phyloP scores from a whole-genome alignment of 2,113 vertebrate species.

The Thunnus thynnus region DNA sequence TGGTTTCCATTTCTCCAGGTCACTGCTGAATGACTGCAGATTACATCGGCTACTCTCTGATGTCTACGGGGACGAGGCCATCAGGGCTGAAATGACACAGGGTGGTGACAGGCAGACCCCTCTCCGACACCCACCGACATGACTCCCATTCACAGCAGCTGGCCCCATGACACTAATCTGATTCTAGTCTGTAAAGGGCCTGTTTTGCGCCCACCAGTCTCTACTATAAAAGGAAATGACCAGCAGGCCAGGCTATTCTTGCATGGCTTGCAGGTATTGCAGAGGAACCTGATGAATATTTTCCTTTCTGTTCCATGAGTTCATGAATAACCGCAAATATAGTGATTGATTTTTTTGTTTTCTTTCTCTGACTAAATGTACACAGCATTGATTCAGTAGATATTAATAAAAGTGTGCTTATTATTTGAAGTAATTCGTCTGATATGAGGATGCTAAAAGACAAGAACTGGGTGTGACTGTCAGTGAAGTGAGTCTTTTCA shows the following conservation, averaged over 20 bases:
- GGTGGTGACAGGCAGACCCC: slow-evolving; percentile 68
- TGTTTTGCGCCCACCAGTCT: slow-evolving; percentile 44
- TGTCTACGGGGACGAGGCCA: slow-evolving; percentile 71
- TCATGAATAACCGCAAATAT: slow-evolving; percentile 17
- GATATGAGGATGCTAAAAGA: slow-evolving; percentile 39
- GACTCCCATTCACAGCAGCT: slow-evolving; percentile 72
- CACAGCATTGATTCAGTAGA: slow-evolving; percentile 9
- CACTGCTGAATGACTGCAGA: slow-evolving; percentile 75
- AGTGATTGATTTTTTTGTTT: background rate
- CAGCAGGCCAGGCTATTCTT: slow-evolving; percentile 41
- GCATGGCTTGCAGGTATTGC: slow-evolving; percentile 49
- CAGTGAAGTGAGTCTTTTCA: slow-evolving; percentile 12
- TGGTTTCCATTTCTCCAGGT: slow-evolving; percentile 77
- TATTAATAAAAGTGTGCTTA: slow-evolving; percentile 18
- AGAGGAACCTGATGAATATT: slow-evolving; percentile 46
- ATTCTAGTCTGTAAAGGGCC: slow-evolving; percentile 69
- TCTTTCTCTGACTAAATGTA: slow-evolving; percentile 1
- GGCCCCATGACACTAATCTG: slow-evolving; percentile 77
- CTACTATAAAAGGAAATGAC: slow-evolving; percentile 66
- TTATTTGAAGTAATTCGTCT: slow-evolving; percentile 46
- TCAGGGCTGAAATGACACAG: slow-evolving; percentile 74
- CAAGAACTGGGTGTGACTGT: slow-evolving; percentile 14
- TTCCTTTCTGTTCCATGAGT: slow-evolving; percentile 10
- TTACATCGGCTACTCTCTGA: slow-evolving; percentile 71
- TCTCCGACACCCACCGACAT: slow-evolving; percentile 65